Evolutionary conservation across 2,888 invertebrate species (phyloP).

Genomic region (Drosophila basisetae): DNA sequence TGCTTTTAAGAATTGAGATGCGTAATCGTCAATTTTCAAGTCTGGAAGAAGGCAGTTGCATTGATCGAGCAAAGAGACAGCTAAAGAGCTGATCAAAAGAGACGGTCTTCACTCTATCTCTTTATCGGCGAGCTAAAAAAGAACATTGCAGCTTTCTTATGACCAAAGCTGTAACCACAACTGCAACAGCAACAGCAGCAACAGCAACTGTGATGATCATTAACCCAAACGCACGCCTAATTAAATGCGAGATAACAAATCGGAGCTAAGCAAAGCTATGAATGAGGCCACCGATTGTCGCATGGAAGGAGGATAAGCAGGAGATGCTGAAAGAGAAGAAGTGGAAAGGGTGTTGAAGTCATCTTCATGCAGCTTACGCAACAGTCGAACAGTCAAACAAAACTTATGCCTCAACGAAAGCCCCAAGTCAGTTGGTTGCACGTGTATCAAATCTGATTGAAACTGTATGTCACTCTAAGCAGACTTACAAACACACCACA

Average conservation of each 20-base stretch:
- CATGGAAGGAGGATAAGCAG: conserved; percentile 7
- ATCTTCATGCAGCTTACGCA: conserved; percentile 53
- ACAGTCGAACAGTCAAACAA: conserved; percentile 24
- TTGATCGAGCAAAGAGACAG: conserved; percentile 47
- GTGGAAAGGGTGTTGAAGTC: not conserved
- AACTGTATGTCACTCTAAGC: conserved; percentile 38
- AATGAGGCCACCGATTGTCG: conserved; percentile 68
- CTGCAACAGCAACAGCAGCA: conserved; percentile 4
- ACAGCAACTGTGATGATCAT: conserved; percentile 48
- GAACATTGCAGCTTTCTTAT: conserved; percentile 73
- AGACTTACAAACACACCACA: not conserved
- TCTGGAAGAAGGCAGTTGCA: conserved; percentile 57
- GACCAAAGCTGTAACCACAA: conserved; percentile 57
- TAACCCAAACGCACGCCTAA: conserved; percentile 70
- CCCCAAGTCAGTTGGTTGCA: conserved; percentile 28
- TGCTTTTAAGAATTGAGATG: conserved; percentile 4
- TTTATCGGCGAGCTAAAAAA: conserved; percentile 20
- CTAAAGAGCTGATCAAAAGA: conserved; percentile 14
- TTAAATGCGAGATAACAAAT: conserved; percentile 72
- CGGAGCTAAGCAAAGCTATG: conserved; percentile 32
- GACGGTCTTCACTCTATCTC: conserved; percentile 11
- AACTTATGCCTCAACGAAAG: conserved; percentile 59
- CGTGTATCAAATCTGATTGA: conserved; percentile 58
- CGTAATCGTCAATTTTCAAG: conserved; percentile 56
- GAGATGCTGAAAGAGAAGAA: not conserved